Evolutionary conservation across 2,888 invertebrate genomes (phyloP).

Genomic region (Rhogogaster chlorosoma): DNA sequence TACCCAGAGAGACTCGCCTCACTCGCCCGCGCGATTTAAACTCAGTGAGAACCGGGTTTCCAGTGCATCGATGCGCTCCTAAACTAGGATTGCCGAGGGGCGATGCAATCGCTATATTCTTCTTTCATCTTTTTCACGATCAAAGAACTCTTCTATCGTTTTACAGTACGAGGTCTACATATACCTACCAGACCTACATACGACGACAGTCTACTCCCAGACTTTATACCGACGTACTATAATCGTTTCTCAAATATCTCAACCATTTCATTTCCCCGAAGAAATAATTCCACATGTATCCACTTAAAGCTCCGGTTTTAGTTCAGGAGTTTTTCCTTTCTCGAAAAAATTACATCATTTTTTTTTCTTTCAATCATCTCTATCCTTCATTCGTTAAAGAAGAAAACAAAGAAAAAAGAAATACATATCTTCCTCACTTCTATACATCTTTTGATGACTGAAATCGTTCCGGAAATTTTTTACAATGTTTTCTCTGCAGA

Average conservation of each 20-base stretch:
- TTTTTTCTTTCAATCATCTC: not conserved
- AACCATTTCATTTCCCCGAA: not conserved
- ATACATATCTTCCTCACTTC: not conserved
- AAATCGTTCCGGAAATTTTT: conserved; percentile 4
- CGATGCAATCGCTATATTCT: conserved; percentile 35
- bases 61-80: conserved; percentile 34
- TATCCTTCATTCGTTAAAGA: not conserved
- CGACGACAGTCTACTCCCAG: not conserved
- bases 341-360: not conserved
- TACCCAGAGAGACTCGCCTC: conserved; percentile 59
- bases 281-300: not conserved
- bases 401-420: not conserved
- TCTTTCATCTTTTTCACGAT: conserved; percentile 34
- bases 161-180: not conserved
- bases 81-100: conserved; percentile 42
- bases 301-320: not conserved
- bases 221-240: not conserved
- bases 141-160: conserved; percentile 20
- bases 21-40: conserved; percentile 19
- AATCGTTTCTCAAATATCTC: conserved; percentile 4
- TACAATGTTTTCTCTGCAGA: not conserved
- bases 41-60: conserved; percentile 21
- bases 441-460: not conserved
- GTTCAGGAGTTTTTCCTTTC: not conserved
- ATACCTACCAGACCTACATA: not conserved